Evolutionary conservation across 2,113 vertebrate genomes (phyloP).

Genomic region (Percina caprodes): DNA sequence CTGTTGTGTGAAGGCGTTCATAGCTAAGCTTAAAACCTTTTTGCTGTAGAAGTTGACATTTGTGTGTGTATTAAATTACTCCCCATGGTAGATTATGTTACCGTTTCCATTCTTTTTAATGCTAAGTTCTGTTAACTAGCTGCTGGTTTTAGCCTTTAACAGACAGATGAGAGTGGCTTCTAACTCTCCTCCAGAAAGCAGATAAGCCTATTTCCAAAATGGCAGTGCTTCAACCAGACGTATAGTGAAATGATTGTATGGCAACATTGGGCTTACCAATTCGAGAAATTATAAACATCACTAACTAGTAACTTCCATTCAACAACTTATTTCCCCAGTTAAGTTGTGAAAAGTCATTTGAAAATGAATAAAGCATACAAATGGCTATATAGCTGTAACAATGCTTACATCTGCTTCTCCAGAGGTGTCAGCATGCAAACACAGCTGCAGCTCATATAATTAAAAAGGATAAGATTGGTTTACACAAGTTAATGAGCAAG

Average conservation of each 20-base stretch:
- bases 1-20: constrained; percentile 9
- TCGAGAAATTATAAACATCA: neutral
- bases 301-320: neutral
- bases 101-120: too few relatives aligned
- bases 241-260: neutral
- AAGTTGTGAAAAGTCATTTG: neutral
- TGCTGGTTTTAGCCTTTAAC: too few relatives aligned
- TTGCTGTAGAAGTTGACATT: constrained; percentile 10
- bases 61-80: constrained; percentile 5
- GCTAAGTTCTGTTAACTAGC: too few relatives aligned
- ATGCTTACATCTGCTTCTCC: neutral
- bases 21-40: neutral
- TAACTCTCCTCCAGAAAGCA: neutral
- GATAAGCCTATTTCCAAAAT: neutral
- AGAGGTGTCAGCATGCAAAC: neutral
- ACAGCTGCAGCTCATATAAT: constrained; percentile 1
- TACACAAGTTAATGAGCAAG: neutral
- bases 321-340: neutral
- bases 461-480: constrained; percentile 4
- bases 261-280: neutral
- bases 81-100: too few relatives aligned
- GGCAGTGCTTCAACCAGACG: neutral
- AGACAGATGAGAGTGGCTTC: too few relatives aligned
- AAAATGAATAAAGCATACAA: neutral
- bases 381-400: neutral